Conservation (phyloP, 2,113 vertebrate genomes). For the Gymnobelideus leadbeateri region DNA sequence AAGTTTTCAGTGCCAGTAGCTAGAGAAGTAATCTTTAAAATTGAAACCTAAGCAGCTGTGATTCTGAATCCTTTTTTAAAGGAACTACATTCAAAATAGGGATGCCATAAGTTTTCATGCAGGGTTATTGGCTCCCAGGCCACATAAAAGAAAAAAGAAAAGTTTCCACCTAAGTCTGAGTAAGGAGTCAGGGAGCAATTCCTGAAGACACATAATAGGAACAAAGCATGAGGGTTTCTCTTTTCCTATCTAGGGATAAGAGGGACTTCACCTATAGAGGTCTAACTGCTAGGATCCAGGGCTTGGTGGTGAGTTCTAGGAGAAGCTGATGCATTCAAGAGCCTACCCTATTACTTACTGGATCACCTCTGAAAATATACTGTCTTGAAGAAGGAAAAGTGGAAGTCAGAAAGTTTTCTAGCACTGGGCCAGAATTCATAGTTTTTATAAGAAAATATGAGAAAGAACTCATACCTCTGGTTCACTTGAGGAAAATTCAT, state of each 20-base stretch:
- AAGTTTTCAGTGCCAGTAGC: conserved; percentile 42
- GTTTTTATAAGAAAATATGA: neutral
- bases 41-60: conserved; percentile 5
- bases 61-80: conserved; percentile 6
- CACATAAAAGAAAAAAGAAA: neutral
- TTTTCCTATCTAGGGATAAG: neutral
- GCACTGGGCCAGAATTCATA: neutral
- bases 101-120: neutral
- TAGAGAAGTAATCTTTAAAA: conserved; percentile 57
- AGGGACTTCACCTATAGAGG: neutral
- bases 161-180: neutral
- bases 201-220: neutral
- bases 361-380: neutral
- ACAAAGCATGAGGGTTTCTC: neutral
- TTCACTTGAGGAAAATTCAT: neutral
- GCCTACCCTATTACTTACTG: neutral
- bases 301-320: neutral
- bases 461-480: neutral
- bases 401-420: neutral
- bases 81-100: conserved; percentile 26
- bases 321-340: neutral
- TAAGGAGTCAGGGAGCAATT: neutral
- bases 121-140: neutral
- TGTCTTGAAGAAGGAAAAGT: neutral
- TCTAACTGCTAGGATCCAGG: neutral